Evolutionary conservation across 2,797 vertebrate genomes (phyloP).

Genomic region (Chrosomus eos): DNA sequence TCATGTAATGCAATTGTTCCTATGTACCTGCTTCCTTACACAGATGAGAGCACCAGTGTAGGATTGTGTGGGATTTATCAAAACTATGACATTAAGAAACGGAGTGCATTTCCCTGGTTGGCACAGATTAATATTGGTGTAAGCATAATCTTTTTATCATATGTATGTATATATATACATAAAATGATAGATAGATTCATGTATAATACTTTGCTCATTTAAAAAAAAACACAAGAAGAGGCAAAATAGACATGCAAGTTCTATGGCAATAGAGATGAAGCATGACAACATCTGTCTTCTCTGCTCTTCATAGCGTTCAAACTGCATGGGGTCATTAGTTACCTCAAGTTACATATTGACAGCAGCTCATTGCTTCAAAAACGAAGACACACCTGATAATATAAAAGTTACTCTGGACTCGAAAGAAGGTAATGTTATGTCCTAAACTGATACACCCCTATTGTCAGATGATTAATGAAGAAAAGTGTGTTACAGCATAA

Average conservation of each 20-base stretch:
- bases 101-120: conserved; percentile 71
- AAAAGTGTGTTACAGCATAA: not conserved
- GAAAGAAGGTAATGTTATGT: conserved; percentile 7
- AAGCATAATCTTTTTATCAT: conserved; percentile 47
- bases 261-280: not conserved
- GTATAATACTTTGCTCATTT: not conserved
- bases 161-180: no score
- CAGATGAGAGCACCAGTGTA: conserved; percentile 70
- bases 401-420: not conserved
- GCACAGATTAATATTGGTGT: conserved; percentile 66
- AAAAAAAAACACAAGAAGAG: not conserved
- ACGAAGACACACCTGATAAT: accelerated
- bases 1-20: conserved; percentile 9
- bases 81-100: not conserved
- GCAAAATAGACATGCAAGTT: not conserved
- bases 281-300: not conserved
- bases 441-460: not conserved
- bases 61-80: conserved; percentile 74
- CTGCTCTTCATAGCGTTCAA: conserved; percentile 30
- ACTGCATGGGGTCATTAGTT: conserved; percentile 74
- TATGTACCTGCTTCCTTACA: not conserved
- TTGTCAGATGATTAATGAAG: not conserved
- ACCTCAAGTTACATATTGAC: conserved; percentile 73
- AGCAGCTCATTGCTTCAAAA: conserved; percentile 76
- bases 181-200: not conserved